These are phyloP conservation scores for Drosophila stalkeri DNA, from an alignment of 2,888 invertebrate species.

Conservation along the genomic window DNA sequence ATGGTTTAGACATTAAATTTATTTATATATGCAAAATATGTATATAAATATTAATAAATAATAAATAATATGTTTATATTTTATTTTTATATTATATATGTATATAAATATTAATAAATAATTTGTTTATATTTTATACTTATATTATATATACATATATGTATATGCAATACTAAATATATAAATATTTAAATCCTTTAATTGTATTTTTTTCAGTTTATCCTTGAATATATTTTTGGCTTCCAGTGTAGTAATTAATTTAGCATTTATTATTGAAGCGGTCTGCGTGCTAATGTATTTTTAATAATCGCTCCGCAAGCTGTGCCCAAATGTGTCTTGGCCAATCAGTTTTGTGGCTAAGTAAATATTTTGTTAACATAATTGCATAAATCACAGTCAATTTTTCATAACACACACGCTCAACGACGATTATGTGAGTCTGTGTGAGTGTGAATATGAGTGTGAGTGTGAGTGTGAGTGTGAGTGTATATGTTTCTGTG, in stretches of 20 bases:
- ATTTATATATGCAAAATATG: no score
- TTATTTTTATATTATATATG: neutral
- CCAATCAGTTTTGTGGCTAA: constrained; percentile 72
- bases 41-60: no score
- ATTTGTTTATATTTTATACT: no score
- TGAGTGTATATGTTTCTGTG: constrained; percentile 6
- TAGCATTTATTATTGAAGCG: constrained; percentile 3
- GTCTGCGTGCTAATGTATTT: constrained; percentile 37
- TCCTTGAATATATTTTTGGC: neutral
- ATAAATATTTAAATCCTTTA: neutral
- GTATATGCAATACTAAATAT: no score
- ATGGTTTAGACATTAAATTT: no score
- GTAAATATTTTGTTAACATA: constrained; percentile 79
- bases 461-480: constrained; percentile 13
- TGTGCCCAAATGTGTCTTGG: constrained; percentile 49
- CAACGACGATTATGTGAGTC: constrained; percentile 56
- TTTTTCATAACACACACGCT: constrained; percentile 67
- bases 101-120: neutral
- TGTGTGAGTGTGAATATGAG: constrained; percentile 5
- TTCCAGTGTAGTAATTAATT: constrained; percentile 30
- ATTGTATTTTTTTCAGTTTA: neutral
- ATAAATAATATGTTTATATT: no score
- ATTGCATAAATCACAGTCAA: constrained; percentile 79
- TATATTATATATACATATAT: no score
- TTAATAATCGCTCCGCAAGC: constrained; percentile 42